Conservation (phyloP, 2,888 invertebrate genomes). For the Mimumesa dahlbomi region DNA sequence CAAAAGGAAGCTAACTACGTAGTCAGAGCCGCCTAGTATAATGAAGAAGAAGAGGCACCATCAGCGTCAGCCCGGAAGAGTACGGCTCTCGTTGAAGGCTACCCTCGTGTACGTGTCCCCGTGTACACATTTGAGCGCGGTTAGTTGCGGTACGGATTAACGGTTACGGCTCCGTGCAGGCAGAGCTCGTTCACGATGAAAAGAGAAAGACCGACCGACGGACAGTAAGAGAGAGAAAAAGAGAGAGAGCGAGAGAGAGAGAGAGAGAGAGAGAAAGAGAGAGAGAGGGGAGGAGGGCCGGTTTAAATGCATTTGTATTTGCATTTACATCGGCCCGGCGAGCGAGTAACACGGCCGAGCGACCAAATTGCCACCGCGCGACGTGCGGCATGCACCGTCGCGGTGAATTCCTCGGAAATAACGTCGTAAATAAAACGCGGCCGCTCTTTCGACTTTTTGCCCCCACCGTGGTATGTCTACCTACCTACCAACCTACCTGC, state of each 20-base stretch:
- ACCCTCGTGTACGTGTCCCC: slow-evolving; percentile 31
- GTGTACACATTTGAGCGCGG: slow-evolving; percentile 57
- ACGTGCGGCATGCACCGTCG: slow-evolving; percentile 20
- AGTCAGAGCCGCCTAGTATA: slow-evolving; percentile 44
- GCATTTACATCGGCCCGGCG: slow-evolving; percentile 69
- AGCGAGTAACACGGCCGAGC: slow-evolving; percentile 58
- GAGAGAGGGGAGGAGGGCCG: slow-evolving; percentile 24
- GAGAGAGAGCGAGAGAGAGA: slow-evolving; percentile 9
- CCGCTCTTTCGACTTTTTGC: slow-evolving; percentile 24
- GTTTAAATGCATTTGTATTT: slow-evolving; percentile 71
- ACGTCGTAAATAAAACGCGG: slow-evolving; percentile 63
- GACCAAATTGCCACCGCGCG: slow-evolving; percentile 65
- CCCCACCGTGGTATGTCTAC: slow-evolving; percentile 5
- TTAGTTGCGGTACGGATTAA: slow-evolving; percentile 66
- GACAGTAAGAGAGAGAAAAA: slow-evolving; percentile 3
- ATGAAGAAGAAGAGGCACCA: slow-evolving; percentile 56
- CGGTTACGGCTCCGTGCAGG: slow-evolving; percentile 54
- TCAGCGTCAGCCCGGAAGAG: slow-evolving; percentile 38
- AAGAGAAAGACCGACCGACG: slow-evolving; percentile 1
- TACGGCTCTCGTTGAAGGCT: slow-evolving; percentile 34
- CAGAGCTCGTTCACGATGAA: slow-evolving; percentile 15
- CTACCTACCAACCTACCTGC: slow-evolving; percentile 18
- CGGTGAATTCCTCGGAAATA: slow-evolving; percentile 62
- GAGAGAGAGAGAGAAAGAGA: slow-evolving; percentile 6
- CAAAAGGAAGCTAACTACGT: slow-evolving; percentile 40